Evolutionary conservation across 2,888 invertebrate species (phyloP), one percentile per base, ranked within the genome.

Genomic region (Taenaris catops): DNA sequence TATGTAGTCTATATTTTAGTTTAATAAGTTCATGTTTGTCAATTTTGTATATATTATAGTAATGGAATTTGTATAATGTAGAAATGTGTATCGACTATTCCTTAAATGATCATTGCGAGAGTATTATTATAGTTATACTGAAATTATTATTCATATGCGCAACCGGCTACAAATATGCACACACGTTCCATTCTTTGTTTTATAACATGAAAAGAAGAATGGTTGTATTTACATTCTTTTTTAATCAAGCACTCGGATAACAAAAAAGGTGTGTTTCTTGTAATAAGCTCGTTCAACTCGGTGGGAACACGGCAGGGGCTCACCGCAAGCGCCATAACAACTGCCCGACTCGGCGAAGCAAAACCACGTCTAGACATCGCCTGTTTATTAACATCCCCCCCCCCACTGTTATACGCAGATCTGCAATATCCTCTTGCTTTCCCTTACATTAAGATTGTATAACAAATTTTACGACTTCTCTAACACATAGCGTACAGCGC

Each of bases 231-330:
- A 14, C 44, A 47, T 50, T 51, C 41, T 41, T 49, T 49, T 52
- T 51, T 50, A 49, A 53, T 52, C 49, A 25, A 53, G 54, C 46
- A 57, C 58, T 67, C 65, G 23, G 58, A 63, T 70, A 65, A 63
- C 57, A 58, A 49, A 58, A 57, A 38, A 25, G 25, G 32, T 51
- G 51, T 57, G 63, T 58, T 64, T 58, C 49, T 51, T 53, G 47
- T 60, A 58, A 61, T 60, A 61, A 63, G 61, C 65, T 48, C 55
- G 58, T 58, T 67, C 49, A 60, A 54, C 59, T 55, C 71, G 58
- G 71, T 80, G 78, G 72, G 81, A 78, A 79, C 74, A 38, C 76
- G 68, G 74, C 73, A 72, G 74, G 80, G 60, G 69, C 56, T 68
- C 56, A 70, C 74, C 73, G 59, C 76, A 71, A 58, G 58, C 56